These are phyloP conservation scores for Tachycineta bicolor DNA, from an alignment of 2,113 vertebrate genomes.

Conservation along the genomic window DNA sequence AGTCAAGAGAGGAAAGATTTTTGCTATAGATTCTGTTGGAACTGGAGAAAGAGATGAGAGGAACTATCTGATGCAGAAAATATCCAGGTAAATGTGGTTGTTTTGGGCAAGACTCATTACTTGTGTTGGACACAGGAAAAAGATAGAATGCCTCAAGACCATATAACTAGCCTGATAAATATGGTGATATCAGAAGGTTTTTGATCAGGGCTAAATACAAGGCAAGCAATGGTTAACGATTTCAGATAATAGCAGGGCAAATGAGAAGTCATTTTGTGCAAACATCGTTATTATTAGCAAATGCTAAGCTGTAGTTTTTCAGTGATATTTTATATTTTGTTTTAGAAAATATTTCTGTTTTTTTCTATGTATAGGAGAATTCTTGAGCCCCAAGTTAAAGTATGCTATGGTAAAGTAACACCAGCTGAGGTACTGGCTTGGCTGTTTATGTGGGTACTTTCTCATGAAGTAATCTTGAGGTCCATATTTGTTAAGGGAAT, in stretches of 20 bases:
- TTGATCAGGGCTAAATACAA: background rate
- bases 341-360: background rate
- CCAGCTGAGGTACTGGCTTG: background rate
- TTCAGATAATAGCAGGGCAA: background rate
- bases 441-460: background rate
- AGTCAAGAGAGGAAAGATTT: conserved; percentile 15
- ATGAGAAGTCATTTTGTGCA: background rate
- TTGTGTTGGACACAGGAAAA: background rate
- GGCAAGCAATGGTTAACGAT: background rate
- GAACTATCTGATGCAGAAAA: background rate
- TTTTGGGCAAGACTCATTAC: background rate
- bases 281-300: background rate
- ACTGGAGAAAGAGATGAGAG: background rate
- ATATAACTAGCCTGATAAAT: background rate
- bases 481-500: background rate
- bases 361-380: background rate
- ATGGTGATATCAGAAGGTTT: background rate
- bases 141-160: background rate
- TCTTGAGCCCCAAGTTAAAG: background rate
- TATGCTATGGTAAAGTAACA: background rate
- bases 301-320: background rate
- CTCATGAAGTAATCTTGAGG: background rate
- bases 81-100: background rate
- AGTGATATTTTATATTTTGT: conserved; percentile 10
- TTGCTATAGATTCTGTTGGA: background rate